Conservation (phyloP, 37 sponge, comb jelly and placozoan species). For the Halichondria panicea region DNA sequence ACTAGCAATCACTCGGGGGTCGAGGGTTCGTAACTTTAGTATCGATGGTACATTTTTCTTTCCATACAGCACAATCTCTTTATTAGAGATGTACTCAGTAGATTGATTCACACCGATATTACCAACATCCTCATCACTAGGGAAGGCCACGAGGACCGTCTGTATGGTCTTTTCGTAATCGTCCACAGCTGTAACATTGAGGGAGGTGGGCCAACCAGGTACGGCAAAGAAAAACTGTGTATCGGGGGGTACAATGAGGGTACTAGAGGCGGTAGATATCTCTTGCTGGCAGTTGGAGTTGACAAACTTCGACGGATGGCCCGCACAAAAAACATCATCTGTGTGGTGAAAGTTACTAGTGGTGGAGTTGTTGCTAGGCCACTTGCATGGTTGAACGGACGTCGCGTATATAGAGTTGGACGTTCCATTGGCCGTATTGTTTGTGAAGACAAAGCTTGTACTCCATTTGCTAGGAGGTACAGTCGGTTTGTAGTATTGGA, state of each 20-base stretch:
- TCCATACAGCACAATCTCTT: slow-evolving; percentile 7
- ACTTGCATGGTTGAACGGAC: slow-evolving; percentile 44
- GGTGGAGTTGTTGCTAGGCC: neutral
- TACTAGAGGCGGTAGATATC: slow-evolving; percentile 35
- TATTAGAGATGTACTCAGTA: slow-evolving; percentile 4
- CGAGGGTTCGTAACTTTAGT: slow-evolving; percentile 23
- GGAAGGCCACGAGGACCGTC: neutral
- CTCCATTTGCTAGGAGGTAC: slow-evolving; percentile 24
- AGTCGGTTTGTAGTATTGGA: slow-evolving; percentile 36
- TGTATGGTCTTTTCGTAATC: slow-evolving; percentile 2
- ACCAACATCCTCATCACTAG: neutral
- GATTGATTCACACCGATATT: neutral
- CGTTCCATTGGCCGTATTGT: slow-evolving; percentile 25
- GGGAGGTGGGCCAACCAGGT: slow-evolving; percentile 2
- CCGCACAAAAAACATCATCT: slow-evolving; percentile 17
- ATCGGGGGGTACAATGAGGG: neutral
- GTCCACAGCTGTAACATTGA: neutral
- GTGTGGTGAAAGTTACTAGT: neutral
- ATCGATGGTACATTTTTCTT: neutral
- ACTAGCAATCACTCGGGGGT: slow-evolving; percentile 22
- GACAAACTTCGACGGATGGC: neutral
- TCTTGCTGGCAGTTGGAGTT: slow-evolving; percentile 8
- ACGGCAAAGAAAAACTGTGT: neutral
- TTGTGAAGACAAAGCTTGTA: slow-evolving; percentile 20
- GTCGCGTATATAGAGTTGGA: slow-evolving; percentile 46